Conservation (phyloP, 2,113 vertebrate species). For the Poecilia latipinna region DNA sequence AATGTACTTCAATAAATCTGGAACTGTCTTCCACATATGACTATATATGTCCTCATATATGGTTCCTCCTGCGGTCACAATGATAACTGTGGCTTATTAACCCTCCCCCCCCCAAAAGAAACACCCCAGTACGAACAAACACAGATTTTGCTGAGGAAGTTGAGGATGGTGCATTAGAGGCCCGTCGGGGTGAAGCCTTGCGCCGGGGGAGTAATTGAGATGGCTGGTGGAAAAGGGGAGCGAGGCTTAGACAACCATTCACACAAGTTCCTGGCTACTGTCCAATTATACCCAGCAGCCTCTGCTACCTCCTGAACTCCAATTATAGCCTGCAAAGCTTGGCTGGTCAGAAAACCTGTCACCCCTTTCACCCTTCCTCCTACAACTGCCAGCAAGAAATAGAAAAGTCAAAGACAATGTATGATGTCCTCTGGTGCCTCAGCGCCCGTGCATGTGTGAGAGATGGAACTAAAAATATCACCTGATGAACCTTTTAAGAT, state of each 20-base stretch:
- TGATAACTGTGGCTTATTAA: constrained; percentile 36
- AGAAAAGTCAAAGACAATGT: constrained; percentile 68
- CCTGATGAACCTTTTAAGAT: constrained; percentile 12
- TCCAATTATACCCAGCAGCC: constrained; percentile 75
- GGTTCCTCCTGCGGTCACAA: constrained; percentile 6
- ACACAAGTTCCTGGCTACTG: constrained; percentile 62
- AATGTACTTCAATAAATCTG: constrained; percentile 19
- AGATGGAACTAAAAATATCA: constrained; percentile 3
- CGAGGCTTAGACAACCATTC: constrained; percentile 53
- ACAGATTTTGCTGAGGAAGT: constrained; percentile 37
- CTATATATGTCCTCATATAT: constrained; percentile 12
- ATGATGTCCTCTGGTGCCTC: constrained; percentile 48
- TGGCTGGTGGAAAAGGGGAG: constrained; percentile 55
- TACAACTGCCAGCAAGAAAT: constrained; percentile 46
- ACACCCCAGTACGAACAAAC: not conserved
- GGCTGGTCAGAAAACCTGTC: constrained; percentile 73
- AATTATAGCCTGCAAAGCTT: constrained; percentile 71
- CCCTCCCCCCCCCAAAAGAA: not conserved
- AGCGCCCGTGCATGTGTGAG: not conserved
- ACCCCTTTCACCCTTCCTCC: constrained; percentile 27
- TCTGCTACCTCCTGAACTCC: constrained; percentile 68
- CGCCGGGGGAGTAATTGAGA: constrained; percentile 72
- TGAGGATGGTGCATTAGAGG: constrained; percentile 49
- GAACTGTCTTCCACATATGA: constrained; percentile 16
- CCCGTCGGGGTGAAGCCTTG: constrained; percentile 40